phyloP scores from a whole-genome alignment of 2,888 invertebrate genomes.

The Chymomyza fuscimana region DNA sequence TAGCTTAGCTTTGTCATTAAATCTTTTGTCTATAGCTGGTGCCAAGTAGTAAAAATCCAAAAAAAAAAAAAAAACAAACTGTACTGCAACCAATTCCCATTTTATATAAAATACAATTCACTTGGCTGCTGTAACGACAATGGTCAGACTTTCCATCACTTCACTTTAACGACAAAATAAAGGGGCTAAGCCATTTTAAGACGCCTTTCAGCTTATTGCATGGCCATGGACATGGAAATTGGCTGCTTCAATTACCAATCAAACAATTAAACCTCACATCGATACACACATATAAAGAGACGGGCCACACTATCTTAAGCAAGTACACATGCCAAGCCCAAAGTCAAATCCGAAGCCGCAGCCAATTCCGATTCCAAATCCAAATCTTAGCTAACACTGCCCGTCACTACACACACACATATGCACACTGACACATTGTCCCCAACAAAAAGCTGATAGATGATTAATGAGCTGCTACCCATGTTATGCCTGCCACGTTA shows the following conservation, averaged over 20 bases:
- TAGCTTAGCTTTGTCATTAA: too few relatives aligned
- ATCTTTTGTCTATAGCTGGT: too few relatives aligned
- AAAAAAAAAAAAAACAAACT: not conserved
- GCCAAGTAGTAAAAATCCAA: not conserved
- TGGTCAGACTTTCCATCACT: not conserved
- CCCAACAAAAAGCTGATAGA: constrained; percentile 63
- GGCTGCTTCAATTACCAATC: constrained; percentile 65
- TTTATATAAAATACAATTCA: not conserved
- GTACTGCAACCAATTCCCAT: not conserved
- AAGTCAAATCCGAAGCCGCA: constrained; percentile 27
- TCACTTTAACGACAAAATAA: constrained; percentile 5
- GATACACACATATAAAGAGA: constrained; percentile 15
- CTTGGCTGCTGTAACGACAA: not conserved
- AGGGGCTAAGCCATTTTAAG: constrained; percentile 55
- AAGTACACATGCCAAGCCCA: constrained; percentile 58
- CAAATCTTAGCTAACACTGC: constrained; percentile 46
- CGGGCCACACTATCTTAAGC: constrained; percentile 10
- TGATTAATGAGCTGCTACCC: constrained; percentile 66
- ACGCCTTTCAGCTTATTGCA: constrained; percentile 65
- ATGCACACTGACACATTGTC: constrained; percentile 61
- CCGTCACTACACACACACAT: constrained; percentile 5
- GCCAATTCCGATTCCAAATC: constrained; percentile 32
- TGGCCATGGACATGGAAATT: constrained; percentile 51
- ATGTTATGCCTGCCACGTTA: constrained; percentile 48
- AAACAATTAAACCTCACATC: constrained; percentile 41